phyloP scores from a whole-genome alignment of 2,113 vertebrate species.

The Vidua macroura region DNA sequence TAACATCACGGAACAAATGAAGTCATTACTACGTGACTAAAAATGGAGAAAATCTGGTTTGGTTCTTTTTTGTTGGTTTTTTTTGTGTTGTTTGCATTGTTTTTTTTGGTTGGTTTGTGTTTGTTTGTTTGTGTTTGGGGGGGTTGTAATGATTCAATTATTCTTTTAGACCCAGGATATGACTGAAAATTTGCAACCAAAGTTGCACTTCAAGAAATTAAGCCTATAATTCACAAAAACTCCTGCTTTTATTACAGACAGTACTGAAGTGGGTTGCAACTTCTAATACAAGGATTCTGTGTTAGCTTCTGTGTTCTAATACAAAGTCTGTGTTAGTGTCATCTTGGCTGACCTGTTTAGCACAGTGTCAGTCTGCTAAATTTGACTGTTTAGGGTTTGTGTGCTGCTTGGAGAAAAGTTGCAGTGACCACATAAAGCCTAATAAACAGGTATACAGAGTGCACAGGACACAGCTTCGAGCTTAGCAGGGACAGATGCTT shows the following conservation, averaged over 20 bases:
- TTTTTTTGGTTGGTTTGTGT: not conserved
- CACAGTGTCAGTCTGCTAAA: rapidly evolving
- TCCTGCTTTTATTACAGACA: not conserved
- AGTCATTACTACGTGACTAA: not conserved
- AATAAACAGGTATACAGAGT: rapidly evolving
- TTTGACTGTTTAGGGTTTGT: not conserved
- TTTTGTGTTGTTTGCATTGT: not conserved
- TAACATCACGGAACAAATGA: not conserved
- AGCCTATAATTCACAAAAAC: not conserved
- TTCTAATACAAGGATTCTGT: not conserved
- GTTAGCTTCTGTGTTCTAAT: not conserved
- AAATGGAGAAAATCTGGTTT: not conserved
- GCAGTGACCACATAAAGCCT: not conserved
- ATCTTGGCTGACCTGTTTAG: not conserved
- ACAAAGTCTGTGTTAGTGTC: not conserved
- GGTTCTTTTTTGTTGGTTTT: rapidly evolving
- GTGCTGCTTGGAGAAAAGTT: not conserved
- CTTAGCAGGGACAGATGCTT: not conserved
- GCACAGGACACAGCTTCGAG: not conserved
- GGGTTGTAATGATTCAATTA: not conserved
- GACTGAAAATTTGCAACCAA: not conserved
- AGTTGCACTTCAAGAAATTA: not conserved
- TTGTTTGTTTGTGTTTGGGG: not conserved
- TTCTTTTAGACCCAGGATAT: not conserved
- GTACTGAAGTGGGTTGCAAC: not conserved